Evolutionary conservation across 2,888 invertebrate species (phyloP).

Genomic region (Pristionchus fissidentatus): DNA sequence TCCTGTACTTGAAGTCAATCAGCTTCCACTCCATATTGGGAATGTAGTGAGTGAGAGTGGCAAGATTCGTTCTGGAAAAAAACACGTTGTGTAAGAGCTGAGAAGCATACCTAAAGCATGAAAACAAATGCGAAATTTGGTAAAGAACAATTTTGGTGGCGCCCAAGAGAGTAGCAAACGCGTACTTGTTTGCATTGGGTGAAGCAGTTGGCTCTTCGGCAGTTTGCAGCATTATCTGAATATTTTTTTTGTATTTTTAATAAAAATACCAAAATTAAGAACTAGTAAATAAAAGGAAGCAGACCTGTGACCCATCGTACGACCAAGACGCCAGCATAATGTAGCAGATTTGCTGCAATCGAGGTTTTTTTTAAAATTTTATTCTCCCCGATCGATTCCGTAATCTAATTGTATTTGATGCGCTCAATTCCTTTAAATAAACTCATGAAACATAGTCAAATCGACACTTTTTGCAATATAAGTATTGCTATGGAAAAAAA

Average conservation of each 20-base stretch:
- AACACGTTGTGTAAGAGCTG: not conserved
- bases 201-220: conserved; percentile 62
- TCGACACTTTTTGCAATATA: not conserved
- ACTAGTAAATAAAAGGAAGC: not conserved
- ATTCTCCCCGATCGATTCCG: not conserved
- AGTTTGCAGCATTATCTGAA: conserved; percentile 67
- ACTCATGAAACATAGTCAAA: not conserved
- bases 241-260: not conserved
- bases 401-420: not conserved
- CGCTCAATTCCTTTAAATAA: not conserved
- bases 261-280: not conserved
- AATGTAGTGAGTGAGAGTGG: conserved; percentile 71
- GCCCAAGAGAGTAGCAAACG: too few species aligned
- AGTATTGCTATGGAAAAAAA: not conserved
- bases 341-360: conserved; percentile 70
- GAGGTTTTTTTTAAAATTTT: not conserved
- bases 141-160: too few species aligned
- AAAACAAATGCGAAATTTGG: not conserved
- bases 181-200: conserved; percentile 54
- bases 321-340: conserved; percentile 75
- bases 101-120: conserved; percentile 8
- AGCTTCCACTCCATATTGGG: conserved; percentile 75
- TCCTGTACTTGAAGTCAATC: conserved; percentile 68
- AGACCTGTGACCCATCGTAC: conserved; percentile 66
- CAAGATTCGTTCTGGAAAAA: conserved; percentile 60